Evolutionary conservation across 2,888 invertebrate species (phyloP).

Genomic region (Tachina fera): DNA sequence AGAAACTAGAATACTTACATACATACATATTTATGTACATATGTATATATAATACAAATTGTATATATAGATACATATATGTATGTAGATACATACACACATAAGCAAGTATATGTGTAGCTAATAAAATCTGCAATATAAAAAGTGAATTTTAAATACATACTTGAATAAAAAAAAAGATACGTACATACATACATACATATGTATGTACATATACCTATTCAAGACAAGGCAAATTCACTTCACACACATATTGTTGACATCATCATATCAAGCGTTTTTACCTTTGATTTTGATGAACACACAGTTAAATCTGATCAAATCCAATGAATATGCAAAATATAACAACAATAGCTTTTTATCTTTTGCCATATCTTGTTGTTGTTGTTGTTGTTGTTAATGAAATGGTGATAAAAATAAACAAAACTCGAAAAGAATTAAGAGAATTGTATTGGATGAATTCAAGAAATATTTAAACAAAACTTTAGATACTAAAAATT

Average conservation of each 20-base stretch:
- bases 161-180: no score
- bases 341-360: neutral
- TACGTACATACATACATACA: neutral
- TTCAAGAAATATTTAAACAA: no score
- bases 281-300: neutral
- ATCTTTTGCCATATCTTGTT: neutral
- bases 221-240: neutral
- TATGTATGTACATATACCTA: neutral
- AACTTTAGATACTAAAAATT: no score
- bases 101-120: neutral
- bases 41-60: no score
- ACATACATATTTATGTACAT: no score
- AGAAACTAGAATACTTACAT: constrained; percentile 2
- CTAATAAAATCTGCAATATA: constrained; percentile 1
- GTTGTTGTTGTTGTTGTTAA: neutral
- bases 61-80: no score
- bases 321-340: neutral
- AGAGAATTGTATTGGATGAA: no score
- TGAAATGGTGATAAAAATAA: neutral
- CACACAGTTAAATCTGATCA: constrained; percentile 12
- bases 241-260: constrained; percentile 19
- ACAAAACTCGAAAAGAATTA: neutral
- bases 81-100: no score
- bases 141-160: constrained; percentile 32
- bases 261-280: constrained; percentile 3